Evolutionary conservation across 2,888 invertebrate genomes (phyloP).

Genomic region (Bimastos eiseni): DNA sequence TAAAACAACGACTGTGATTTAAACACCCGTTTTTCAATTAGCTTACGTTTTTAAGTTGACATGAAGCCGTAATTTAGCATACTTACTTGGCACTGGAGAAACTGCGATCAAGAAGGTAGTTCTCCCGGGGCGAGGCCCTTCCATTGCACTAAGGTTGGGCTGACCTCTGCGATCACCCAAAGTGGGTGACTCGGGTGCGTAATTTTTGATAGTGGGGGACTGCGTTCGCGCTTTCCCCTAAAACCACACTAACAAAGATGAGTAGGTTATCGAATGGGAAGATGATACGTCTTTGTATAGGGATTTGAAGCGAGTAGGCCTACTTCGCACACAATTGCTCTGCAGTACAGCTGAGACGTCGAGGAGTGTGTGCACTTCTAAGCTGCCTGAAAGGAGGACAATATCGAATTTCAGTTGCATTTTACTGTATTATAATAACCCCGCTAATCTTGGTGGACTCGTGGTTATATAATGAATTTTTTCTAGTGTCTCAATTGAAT

Average conservation of each 20-base stretch:
- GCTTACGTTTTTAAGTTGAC: not conserved
- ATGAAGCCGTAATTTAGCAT: not conserved
- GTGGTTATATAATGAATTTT: too few species aligned
- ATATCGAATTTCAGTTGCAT: too few species aligned
- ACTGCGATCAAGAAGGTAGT: conserved; percentile 23
- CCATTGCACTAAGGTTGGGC: conserved; percentile 25
- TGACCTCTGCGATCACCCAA: conserved; percentile 24
- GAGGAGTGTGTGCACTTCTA: too few species aligned
- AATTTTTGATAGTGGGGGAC: conserved; percentile 25
- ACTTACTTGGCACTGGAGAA: conserved; percentile 26
- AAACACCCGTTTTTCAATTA: conserved; percentile 17
- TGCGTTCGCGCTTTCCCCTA: conserved; percentile 24
- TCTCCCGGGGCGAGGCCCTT: conserved; percentile 26
- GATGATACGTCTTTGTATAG: too few species aligned
- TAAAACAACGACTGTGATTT: not conserved
- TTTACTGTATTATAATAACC: too few species aligned
- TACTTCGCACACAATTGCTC: too few species aligned
- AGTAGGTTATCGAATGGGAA: too few species aligned
- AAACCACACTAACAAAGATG: not conserved
- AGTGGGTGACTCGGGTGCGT: conserved; percentile 26
- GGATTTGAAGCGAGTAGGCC: too few species aligned
- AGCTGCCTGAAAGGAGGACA: too few species aligned
- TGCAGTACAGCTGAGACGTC: too few species aligned
- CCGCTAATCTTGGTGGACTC: too few species aligned
- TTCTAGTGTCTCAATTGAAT: too few species aligned